Evolutionary conservation across 2,888 invertebrate species (phyloP).

Genomic region (Trichacis sp.): DNA sequence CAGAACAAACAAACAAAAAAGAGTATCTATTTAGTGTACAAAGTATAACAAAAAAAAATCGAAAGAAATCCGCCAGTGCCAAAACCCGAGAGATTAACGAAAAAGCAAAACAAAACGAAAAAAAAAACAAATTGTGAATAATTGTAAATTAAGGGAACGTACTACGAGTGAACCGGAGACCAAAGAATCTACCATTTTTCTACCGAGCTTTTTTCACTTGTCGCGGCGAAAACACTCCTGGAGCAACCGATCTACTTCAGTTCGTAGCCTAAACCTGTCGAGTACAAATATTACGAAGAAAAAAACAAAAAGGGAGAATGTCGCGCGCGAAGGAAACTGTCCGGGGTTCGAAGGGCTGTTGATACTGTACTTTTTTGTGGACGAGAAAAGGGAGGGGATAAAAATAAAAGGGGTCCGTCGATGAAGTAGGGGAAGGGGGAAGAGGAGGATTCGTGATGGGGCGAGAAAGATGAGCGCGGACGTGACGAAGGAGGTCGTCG

Average conservation of each 20-base stretch:
- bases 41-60: conserved; percentile 59
- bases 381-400: too few relatives aligned
- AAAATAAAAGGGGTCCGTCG: too few relatives aligned
- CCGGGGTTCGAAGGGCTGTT: too few relatives aligned
- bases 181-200: conserved; percentile 69
- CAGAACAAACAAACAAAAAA: conserved; percentile 51
- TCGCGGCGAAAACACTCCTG: conserved; percentile 46
- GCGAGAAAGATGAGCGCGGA: conserved; percentile 67
- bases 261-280: conserved; percentile 69
- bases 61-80: conserved; percentile 66
- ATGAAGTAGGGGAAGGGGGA: too few relatives aligned
- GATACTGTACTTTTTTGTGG: too few relatives aligned
- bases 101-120: too few relatives aligned
- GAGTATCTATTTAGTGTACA: conserved; percentile 66
- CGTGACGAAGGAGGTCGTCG: conserved; percentile 67
- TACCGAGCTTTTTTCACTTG: conserved; percentile 61
- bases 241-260: conserved; percentile 67
- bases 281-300: conserved; percentile 65
- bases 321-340: too few relatives aligned
- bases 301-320: neutral
- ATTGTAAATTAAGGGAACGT: conserved; percentile 43
- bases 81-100: conserved; percentile 64
- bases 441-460: too few relatives aligned
- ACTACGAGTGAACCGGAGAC: conserved; percentile 60
- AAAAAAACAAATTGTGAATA: conserved; percentile 36